Evolutionary conservation across 2,797 vertebrate species (phyloP), one percentile per base, ranked within the genome.

Genomic region (Loriculus beryllinus): DNA sequence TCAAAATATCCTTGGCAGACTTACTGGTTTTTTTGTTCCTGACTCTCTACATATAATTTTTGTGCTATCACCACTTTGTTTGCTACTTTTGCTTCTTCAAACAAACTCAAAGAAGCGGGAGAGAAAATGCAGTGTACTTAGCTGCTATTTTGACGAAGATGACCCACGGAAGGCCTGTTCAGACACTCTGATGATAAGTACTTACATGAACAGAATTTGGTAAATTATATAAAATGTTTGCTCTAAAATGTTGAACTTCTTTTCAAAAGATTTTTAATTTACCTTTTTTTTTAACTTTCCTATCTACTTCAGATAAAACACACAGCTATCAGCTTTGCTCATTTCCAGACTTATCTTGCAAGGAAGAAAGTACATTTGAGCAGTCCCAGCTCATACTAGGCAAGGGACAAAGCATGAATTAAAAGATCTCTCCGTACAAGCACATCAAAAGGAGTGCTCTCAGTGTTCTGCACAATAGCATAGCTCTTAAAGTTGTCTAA

Each of bases 11-110:
- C 91, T 18, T 84, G 31, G 68, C 93, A 96, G 85, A 95, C 95
- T 94, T 95, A 95, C 95, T 93, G 82, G 4, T 85, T 90, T 96
- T 96, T 96, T 94, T 95, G 75, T 89, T 87, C 76, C 95, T 65
- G 71, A 93, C 54, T 88, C 83, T 89, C 90, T 90, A 91, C 79
- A 67, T 95, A 88, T 88, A 93, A 94, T 94, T 93, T 97, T 85
- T 84, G 92, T 89, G 84, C 67, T 79, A 76, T 85, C 3, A 7
- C 62, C 94, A 70, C 83, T 93, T 74, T 1, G 6, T 60, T 75
- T 93, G 47, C 67, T 86, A 94, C 74, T 95, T 96, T 80, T 86
- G 31, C 63, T 84, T 87, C 95, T 93, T 87, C 74, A 95, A 89
- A 95, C 48, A 95, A 92, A 86, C 43, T 86, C 0, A 0, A 93